A percentile compares a stretch with the other conserved stretches of the same genome.
phyloP scores from a whole-genome alignment of 2,113 vertebrate genomes.

The Perca schrenkii region DNA sequence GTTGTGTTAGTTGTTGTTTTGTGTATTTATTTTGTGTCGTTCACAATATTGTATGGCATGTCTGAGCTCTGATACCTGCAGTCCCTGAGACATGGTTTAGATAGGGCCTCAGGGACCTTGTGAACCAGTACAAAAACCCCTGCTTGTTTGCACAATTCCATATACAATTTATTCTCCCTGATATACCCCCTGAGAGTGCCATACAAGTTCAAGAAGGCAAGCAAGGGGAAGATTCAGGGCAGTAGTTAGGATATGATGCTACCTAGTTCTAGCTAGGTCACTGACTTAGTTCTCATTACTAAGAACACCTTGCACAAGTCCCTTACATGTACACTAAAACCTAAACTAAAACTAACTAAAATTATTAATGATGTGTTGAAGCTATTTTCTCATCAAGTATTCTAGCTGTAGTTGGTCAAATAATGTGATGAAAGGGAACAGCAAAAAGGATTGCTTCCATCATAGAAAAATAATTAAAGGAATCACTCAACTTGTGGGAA shows the following conservation, averaged over 20 bases:
- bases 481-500: neutral
- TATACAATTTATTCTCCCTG: constrained; percentile 50
- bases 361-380: neutral
- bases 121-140: constrained; percentile 57
- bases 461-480: neutral
- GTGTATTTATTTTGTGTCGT: constrained; percentile 71
- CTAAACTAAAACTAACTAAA: too few relatives aligned
- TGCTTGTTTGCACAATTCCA: constrained; percentile 66
- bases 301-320: constrained; percentile 23
- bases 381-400: neutral
- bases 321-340: neutral
- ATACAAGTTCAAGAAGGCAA: constrained; percentile 52
- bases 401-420: neutral
- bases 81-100: constrained; percentile 54
- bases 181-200: constrained; percentile 41
- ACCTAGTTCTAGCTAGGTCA: constrained; percentile 35
- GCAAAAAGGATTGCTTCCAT: neutral
- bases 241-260: constrained; percentile 8
- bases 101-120: constrained; percentile 62
- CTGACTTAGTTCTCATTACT: constrained; percentile 50
- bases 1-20: constrained; percentile 60
- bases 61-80: constrained; percentile 69
- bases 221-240: constrained; percentile 42
- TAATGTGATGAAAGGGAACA: constrained; percentile 14
- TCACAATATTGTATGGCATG: constrained; percentile 47